Base-by-base conservation (phyloP, 2,797 vertebrate species). In the Xenentodon cancila region DNA sequence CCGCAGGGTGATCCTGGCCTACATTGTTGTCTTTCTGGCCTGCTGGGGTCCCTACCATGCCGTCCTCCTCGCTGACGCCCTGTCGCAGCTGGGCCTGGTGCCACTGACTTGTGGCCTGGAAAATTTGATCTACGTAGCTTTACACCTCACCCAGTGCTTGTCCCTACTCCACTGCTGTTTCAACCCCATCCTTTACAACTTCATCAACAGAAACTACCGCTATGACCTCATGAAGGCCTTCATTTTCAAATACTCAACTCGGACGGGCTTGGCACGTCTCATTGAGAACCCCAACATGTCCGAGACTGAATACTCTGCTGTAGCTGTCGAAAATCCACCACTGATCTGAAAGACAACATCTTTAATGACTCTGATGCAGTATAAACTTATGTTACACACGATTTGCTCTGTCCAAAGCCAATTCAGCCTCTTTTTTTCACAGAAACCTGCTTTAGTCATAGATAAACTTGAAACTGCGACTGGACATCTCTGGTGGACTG, bases 171-270 rank as follows among this genome's bases (percentile, higher is more conserved):
- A 99, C 88, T 99, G 97, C 91, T 99, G 97, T 0, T 91, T 97
- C 87, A 99, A 99, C 83, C 97, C 97, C 9, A 94, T 99, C 70
- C 94, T 99, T 34, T 99, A 99, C 82, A 98, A 96, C 89, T 98
- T 99, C 88, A 94, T 98, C 81, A 95, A 95, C 88, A 93, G 95
- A 74, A 97, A 96, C 91, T 98, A 98, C 88, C 93, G 96, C 84
- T 97, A 98, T 0, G 96, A 99, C 91, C 95, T 99, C 76, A 99
- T 99, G 97, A 98, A 98, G 78, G 97, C 97, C 48, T 98, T 99
- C 80, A 98, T 98, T 88, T 98, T 99, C 73, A 99, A 97, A 87
- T 99, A 98, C 91, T 98, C 96, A 0, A 96, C 95, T 42, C 94
- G 96, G 69, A 98, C 97, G 0, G 96, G 97, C 17, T 93, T 98